Conservation (phyloP, 2,797 vertebrate species). For the Pelochelys cantorii region DNA sequence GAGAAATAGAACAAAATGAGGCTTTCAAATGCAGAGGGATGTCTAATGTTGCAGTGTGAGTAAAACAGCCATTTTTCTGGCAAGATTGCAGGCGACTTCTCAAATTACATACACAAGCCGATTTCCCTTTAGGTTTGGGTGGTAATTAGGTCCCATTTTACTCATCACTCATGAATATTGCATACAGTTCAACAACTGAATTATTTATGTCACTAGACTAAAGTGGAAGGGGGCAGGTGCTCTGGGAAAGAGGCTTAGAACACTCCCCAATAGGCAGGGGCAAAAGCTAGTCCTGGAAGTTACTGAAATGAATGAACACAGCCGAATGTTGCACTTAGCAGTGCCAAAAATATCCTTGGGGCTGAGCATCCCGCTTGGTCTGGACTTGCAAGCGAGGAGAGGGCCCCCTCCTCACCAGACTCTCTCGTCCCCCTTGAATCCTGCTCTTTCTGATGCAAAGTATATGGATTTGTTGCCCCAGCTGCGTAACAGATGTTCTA, state of each 20-base stretch:
- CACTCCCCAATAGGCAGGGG: background rate
- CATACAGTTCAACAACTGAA: conserved; percentile 7
- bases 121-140: background rate
- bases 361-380: background rate
- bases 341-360: background rate
- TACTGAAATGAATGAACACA: background rate
- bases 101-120: background rate
- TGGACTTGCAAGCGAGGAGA: background rate
- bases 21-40: background rate
- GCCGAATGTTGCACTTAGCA: background rate
- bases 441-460: background rate
- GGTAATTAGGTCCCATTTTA: background rate
- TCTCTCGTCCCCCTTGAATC: background rate
- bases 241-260: background rate
- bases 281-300: background rate
- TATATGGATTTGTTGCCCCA: background rate
- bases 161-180: conserved; percentile 22
- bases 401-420: background rate
- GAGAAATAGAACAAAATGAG: fast-evolving
- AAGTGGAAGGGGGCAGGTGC: background rate
- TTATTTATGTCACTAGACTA: conserved; percentile 19
- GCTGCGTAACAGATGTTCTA: background rate
- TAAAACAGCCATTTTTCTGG: background rate
- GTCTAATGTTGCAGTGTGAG: background rate
- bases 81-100: background rate